Base-by-base conservation (phyloP, 1,140 invertebrate species). In the Microplitis demolitor region DNA sequence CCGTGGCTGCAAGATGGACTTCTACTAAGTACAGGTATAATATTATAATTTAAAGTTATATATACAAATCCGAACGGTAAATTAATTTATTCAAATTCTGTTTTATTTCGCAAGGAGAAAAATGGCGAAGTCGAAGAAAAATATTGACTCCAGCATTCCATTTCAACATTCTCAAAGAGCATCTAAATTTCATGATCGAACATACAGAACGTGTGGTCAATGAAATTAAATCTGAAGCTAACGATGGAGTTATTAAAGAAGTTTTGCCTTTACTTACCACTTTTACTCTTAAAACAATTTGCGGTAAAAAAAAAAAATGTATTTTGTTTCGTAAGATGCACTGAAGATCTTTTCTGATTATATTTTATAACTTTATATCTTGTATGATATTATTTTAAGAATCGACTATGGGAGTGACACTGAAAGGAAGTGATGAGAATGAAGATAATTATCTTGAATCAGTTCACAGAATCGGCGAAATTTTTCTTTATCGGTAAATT, bases 101-200 rank as follows among this genome's bases (percentile, higher is more conserved):
- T 54, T 8, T 14, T 13, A 13, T 1, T 3, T 39, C 2, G 0
- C 39, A 45, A 90, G 93, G 93, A 51, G 86, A 89, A 33, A 94
- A 94, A 86, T 97, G 95, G 94, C 90, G 90, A 66, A 82, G 84
- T 0, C 87, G 94, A 11, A 88, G 95, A 60, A 95, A 94, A 85
- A 86, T 96, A 24, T 81, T 97, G 0, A 96, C 95, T 0, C 94
- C 95, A 1, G 92, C 93, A n/a, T 97, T 97, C 82, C 95, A 97
- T 84, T 96, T 96, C 82, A 92, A 93, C 76, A 94, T 96, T 74
- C 87, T 97, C 1, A 89, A 92, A 70, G 90, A 93, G 77, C 96
- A 95, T 81, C 79, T 93, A 35, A 86, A 89, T 4, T 88, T 92
- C 4, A 92, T 93, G 78, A 92, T 92, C 76, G 88, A 90, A 74